Evolutionary conservation across 2,888 invertebrate genomes (phyloP), one percentile per base, ranked within the genome.

Genomic region (Anoncus sp.): DNA sequence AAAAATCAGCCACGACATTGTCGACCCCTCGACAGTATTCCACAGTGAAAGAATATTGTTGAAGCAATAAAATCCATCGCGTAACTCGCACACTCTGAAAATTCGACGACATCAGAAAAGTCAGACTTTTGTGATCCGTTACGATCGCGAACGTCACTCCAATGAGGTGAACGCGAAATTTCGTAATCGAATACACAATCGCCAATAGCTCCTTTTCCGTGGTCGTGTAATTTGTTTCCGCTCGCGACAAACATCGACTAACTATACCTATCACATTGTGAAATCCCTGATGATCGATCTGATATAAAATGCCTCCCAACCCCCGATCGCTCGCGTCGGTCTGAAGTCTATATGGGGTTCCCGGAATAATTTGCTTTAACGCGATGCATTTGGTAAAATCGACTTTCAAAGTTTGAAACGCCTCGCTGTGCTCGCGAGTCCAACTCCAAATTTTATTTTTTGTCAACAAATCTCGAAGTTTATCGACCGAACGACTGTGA

Each of bases 131-230:
- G 31, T 31, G 31, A 31, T 31, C 31, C 31, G 31, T 31, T 7
- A 31, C 31, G 7, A 31, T 31, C 31, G 7, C 31, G 7, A 31
- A 31, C 4, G 31, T 5, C 7, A 16, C 47, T 5, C 74, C 74
- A 1, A 70, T 27, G 4, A 77, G 5, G 65, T 70, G 65, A 1
- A 47, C 10, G 14, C 70, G 24, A 1, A 74, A 51, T 45, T 77
- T 74, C 1, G 10, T 22, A 9, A 70, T 18, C 1, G 69, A 49
- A 63, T 77, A 73, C 0, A 77, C 51, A 22, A 77, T 63, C n/a
- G 77, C 77, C 7, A 77, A 47, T 9, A 77, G 43, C 38, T 87
- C 85, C 62, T 85, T 85, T 77, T 87, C 86, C 0, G 84, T 77
- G 1, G 81, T 82, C 0, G 83, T 84, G 75, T 85, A 86, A 31